Evolutionary conservation across 2,888 invertebrate genomes (phyloP).

Genomic region (Andrena hattorfiana): DNA sequence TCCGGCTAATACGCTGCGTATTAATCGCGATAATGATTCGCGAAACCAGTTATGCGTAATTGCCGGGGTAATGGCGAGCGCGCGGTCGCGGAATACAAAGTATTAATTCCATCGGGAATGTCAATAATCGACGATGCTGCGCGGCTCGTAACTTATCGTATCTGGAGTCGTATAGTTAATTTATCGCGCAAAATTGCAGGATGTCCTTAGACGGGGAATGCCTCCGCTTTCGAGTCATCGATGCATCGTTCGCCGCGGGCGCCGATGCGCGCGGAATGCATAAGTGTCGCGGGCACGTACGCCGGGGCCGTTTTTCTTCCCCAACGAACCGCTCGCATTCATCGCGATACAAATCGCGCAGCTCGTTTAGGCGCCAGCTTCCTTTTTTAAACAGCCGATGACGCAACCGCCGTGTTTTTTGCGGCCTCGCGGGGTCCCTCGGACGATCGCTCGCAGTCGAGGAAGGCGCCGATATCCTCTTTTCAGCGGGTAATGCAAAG

Average conservation of each 20-base stretch:
- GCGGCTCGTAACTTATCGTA: slow-evolving; percentile 21
- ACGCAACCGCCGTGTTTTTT: slow-evolving; percentile 1
- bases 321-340: not conserved
- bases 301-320: not conserved
- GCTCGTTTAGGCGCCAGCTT: not conserved
- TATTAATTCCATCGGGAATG: slow-evolving; percentile 38
- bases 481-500: not conserved
- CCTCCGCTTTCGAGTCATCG: slow-evolving; percentile 65
- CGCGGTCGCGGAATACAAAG: slow-evolving; percentile 32
- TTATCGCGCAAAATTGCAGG: slow-evolving; percentile 48
- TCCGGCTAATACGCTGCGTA: not conserved
- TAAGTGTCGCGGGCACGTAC: slow-evolving; percentile 13
- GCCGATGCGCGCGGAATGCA: slow-evolving; percentile 17
- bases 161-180: slow-evolving; percentile 25
- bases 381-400: slow-evolving; percentile 4
- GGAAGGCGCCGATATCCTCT: slow-evolving; percentile 2
- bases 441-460: not conserved
- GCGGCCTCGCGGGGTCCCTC: not conserved
- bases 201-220: slow-evolving; percentile 22
- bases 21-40: slow-evolving; percentile 30
- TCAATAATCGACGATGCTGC: slow-evolving; percentile 22
- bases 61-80: slow-evolving; percentile 8
- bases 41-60: slow-evolving; percentile 40
- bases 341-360: not conserved
- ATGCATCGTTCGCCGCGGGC: slow-evolving; percentile 72